Conservation (phyloP, 2,888 invertebrate genomes). For the Papilio elwesi region DNA sequence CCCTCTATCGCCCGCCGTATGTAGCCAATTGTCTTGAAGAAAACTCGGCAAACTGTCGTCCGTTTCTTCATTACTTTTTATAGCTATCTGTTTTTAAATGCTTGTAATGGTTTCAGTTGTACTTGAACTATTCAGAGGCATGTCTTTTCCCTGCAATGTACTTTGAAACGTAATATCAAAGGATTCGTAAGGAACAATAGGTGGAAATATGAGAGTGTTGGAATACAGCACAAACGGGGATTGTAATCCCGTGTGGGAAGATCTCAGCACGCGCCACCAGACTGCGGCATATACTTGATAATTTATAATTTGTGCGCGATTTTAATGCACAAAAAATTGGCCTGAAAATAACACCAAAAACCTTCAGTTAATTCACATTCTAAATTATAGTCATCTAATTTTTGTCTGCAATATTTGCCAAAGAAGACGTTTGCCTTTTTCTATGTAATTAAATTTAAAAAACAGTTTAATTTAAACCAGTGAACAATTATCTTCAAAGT, state of each 20-base stretch:
- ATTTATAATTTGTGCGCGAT: constrained; percentile 72
- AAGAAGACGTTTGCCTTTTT: no score
- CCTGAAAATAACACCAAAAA: no score
- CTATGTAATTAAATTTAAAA: no score
- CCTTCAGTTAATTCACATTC: no score
- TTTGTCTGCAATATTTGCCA: no score
- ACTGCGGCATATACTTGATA: constrained; percentile 56
- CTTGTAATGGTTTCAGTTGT: constrained; percentile 24
- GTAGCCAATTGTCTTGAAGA: constrained; percentile 73
- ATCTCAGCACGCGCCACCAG: constrained; percentile 69
- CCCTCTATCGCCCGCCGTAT: constrained; percentile 65
- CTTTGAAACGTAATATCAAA: constrained; percentile 57
- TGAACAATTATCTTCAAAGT: no score
- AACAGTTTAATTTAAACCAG: no score
- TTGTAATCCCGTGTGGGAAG: constrained; percentile 69
- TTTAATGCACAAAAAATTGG: constrained; percentile 43
- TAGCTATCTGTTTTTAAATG: constrained; percentile 39
- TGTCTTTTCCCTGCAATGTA: constrained; percentile 14
- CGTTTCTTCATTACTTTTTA: constrained; percentile 40
- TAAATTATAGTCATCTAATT: no score
- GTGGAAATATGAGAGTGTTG: constrained; percentile 61
- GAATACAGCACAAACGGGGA: constrained; percentile 68
- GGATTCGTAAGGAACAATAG: constrained; percentile 64
- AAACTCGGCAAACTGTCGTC: constrained; percentile 52
- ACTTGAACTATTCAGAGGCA: constrained; percentile 22